Base-by-base conservation (phyloP, 2,113 vertebrate genomes). In the Indicator maculatus region DNA sequence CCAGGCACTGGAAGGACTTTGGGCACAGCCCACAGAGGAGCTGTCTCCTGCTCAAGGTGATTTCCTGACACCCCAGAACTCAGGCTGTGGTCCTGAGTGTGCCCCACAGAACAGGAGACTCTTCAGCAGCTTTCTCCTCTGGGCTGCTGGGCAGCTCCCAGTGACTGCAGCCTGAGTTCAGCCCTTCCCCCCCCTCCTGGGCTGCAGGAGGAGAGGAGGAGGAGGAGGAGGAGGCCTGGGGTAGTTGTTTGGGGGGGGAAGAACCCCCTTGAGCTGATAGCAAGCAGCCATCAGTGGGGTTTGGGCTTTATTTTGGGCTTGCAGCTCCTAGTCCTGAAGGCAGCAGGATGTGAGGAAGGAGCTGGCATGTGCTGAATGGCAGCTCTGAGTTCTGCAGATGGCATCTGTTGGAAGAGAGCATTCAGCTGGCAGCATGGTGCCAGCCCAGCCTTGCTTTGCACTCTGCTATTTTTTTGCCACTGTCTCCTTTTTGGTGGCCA, bases 361-460 rank as follows among this genome's bases (percentile, higher is more conserved):
- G 75, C 59, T 82, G 90, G 36, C 28, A 15, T 69, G 67, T 85
- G 36, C 69, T 80, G 89, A 76, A 36, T 79, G 90, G 74, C 70
- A 89, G 67, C 83, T 84, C 88, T 87, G 2, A 87, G 78, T 71
- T 59, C 88, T 92, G 90, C 95, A 96, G 92, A 91, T 94, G 92
- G 93, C 86, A 87, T 86, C 70, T 92, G 1, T 94, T 90, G 55
- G 87, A 83, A 90, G 91, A 75, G 61, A 88, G 50, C 76, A 66
- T 90, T 83, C 60, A 83, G 76, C 59, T 93, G 88, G 74, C 63
- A 69, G 72, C 83, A 55, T 86, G 59, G 33, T 79, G 77, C 86
- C 90, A 59, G 56, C 45, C 15, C 83, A 87, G 73, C 12, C 76
- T 65, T 82, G 69, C 83, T 95, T 38, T 87, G 47, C 70, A 84